phyloP scores from a whole-genome alignment of 2,113 vertebrate genomes.

The Chamaea fasciata region DNA sequence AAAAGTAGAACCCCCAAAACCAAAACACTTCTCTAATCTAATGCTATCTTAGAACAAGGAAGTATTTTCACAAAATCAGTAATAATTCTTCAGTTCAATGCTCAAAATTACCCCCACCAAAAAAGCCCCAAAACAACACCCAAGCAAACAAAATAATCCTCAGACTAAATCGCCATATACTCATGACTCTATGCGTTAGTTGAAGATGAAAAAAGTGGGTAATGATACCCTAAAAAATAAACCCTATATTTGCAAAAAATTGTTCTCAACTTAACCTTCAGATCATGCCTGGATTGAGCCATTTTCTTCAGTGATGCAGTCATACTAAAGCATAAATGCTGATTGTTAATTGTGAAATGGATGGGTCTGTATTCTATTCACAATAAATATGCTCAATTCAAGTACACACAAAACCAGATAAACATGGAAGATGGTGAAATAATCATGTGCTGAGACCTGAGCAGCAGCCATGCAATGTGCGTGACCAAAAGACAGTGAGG shows the following conservation, averaged over 20 bases:
- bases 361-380: not conserved
- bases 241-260: not conserved
- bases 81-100: not conserved
- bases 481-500: not conserved
- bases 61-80: not conserved
- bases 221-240: not conserved
- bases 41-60: not conserved
- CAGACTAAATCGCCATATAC: accelerated
- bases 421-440: not conserved
- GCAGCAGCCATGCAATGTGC: not conserved
- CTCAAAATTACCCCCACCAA: not conserved
- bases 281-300: not conserved
- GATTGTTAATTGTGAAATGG: not conserved
- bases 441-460: not conserved
- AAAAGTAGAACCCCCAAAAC: not conserved
- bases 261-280: not conserved
- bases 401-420: not conserved
- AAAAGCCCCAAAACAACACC: not conserved
- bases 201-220: not conserved
- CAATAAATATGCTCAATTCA: not conserved
- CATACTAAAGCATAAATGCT: not conserved
- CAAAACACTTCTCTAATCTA: not conserved
- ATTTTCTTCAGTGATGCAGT: not conserved
- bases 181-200: not conserved
- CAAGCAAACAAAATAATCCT: not conserved